Evolutionary conservation across 2,797 vertebrate genomes (phyloP).

Genomic region (Mus minutoides): DNA sequence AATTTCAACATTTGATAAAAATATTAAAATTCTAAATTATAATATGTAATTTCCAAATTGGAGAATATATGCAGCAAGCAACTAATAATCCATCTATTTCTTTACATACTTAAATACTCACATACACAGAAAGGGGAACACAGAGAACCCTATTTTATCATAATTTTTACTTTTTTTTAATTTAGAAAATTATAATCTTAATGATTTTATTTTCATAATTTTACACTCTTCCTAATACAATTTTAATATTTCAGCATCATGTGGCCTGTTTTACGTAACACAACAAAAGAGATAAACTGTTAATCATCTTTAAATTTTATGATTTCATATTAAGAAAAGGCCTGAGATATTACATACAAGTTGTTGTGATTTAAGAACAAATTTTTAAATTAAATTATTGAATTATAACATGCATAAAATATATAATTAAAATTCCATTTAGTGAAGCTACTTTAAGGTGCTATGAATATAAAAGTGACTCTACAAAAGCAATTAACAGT

Average conservation of each 20-base stretch:
- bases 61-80: neutral
- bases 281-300: neutral
- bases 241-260: neutral
- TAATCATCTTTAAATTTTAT: neutral
- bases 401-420: neutral
- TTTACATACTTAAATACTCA: neutral
- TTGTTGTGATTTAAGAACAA: neutral
- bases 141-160: neutral
- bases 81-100: neutral
- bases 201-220: neutral
- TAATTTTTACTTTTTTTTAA: neutral
- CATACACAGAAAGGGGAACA: neutral
- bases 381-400: neutral
- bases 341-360: neutral
- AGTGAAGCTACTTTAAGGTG: neutral
- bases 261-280: neutral
- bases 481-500: neutral
- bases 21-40: neutral
- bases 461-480: neutral
- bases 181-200: neutral
- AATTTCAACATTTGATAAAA: neutral
- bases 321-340: neutral
- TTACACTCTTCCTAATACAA: neutral
- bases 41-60: neutral
- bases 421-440: neutral